Percentiles rank a stretch among this genome's conserved stretches.
Evolutionary conservation across 2,797 vertebrate genomes (phyloP).

Genomic region (Tokudaia muenninki): DNA sequence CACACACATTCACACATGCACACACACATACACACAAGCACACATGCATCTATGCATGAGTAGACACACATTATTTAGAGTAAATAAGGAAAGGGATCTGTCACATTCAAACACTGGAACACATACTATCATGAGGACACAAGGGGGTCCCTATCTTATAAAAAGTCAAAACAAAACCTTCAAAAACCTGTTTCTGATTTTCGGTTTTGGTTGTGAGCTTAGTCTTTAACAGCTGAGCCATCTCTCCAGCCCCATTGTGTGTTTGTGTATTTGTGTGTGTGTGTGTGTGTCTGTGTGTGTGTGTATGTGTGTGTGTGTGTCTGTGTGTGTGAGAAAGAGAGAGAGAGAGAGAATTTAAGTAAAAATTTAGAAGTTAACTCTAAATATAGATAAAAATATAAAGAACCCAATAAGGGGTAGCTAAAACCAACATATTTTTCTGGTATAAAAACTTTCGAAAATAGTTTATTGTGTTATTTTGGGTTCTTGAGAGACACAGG

Average conservation of each 20-base stretch:
- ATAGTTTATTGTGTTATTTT: background rate
- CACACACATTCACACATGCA: too few relatives aligned
- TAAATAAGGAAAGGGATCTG: background rate
- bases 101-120: background rate
- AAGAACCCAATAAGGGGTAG: background rate
- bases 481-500: background rate
- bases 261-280: too few relatives aligned
- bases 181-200: background rate
- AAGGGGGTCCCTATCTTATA: background rate
- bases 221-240: background rate
- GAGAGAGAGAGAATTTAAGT: background rate
- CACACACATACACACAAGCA: background rate
- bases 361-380: slow-evolving; percentile 24
- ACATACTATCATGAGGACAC: background rate
- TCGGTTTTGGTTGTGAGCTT: background rate
- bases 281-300: background rate
- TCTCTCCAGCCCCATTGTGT: background rate
- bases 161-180: background rate
- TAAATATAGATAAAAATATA: slow-evolving; percentile 4
- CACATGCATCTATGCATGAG: background rate
- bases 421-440: background rate
- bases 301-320: background rate
- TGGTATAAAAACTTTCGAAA: background rate
- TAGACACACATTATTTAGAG: background rate
- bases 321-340: too few relatives aligned